Evolutionary conservation across 2,113 vertebrate species (phyloP).

Genomic region (Sinocyclocheilus grahami): DNA sequence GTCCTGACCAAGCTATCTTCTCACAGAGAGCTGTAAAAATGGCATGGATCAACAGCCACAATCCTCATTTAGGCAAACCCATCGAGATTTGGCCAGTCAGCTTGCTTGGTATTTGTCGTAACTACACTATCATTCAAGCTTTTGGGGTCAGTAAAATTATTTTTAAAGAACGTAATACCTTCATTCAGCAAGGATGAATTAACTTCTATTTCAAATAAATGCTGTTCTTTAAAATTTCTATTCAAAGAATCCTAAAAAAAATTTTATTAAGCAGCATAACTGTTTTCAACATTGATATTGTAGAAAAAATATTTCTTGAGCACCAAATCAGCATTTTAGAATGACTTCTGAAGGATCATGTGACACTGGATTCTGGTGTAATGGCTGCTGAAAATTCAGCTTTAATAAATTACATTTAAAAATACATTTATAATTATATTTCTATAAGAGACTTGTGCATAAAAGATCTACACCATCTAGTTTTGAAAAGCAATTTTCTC

Average conservation of each 20-base stretch:
- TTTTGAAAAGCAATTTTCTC: neutral
- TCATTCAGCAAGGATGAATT: neutral
- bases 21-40: neutral
- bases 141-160: neutral
- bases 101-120: neutral
- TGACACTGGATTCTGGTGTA: neutral
- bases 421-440: neutral
- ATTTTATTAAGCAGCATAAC: neutral
- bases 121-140: neutral
- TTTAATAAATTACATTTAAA: neutral
- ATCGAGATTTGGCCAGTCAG: neutral
- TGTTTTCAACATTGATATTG: neutral
- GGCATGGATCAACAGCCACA: neutral
- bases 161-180: neutral
- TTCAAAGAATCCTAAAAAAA: too few species aligned
- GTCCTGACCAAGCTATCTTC: neutral
- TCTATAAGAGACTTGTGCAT: too few species aligned
- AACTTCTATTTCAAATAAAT: neutral
- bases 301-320: neutral
- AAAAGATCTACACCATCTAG: neutral
- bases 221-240: neutral
- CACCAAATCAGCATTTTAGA: neutral
- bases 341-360: neutral
- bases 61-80: neutral
- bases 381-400: neutral